These are phyloP conservation scores for Cottus gobio DNA, from an alignment of 2,113 vertebrate species.

Conservation along the genomic window DNA sequence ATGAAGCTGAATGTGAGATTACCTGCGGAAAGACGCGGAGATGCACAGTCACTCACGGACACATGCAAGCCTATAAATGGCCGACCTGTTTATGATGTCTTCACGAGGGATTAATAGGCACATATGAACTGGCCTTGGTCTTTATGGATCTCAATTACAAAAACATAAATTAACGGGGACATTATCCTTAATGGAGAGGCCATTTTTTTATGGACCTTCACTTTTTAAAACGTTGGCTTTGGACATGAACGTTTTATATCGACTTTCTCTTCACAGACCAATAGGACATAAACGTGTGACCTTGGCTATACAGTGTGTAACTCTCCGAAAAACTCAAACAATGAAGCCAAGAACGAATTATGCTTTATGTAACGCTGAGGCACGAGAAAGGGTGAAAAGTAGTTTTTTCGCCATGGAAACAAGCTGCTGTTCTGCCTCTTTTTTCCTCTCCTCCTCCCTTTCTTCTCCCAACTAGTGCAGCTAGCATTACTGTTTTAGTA, in stretches of 20 bases:
- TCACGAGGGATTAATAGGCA: neutral
- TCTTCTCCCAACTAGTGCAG: neutral
- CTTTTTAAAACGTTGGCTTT: neutral
- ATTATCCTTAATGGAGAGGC: no score
- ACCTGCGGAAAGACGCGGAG: no score
- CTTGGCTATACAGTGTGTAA: neutral
- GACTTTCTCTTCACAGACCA: neutral
- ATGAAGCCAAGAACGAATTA: constrained; percentile 16
- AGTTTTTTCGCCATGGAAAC: constrained; percentile 53
- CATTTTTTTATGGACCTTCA: no score
- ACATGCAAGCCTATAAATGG: neutral
- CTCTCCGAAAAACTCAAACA: constrained; percentile 11
- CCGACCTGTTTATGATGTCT: neutral
- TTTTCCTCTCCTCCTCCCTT: no score
- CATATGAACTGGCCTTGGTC: no score
- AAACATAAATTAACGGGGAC: neutral
- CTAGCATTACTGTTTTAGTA: constrained; percentile 43
- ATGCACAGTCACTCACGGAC: no score
- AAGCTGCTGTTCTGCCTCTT: constrained; percentile 26
- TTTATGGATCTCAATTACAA: neutral
- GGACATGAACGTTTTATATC: neutral
- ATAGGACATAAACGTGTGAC: neutral
- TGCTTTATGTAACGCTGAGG: constrained; percentile 40
- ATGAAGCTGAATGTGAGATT: no score
- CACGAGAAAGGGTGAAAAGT: constrained; percentile 32